Evolutionary conservation across 23 tunicate genomes (phyloP).

Genomic region (Clavelina lepadiformis): DNA sequence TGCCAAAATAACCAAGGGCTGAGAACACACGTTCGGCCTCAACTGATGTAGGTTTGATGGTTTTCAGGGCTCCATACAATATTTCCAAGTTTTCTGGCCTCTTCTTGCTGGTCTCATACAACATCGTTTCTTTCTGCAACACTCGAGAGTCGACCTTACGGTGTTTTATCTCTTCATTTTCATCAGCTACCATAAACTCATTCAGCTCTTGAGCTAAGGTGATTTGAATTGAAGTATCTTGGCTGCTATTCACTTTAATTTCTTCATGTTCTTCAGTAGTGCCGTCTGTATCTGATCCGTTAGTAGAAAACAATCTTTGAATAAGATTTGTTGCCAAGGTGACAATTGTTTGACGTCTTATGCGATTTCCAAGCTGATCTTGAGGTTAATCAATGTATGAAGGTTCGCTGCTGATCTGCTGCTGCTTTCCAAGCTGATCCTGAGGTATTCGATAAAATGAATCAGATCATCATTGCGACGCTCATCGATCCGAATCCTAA

Average conservation of each 20-base stretch:
- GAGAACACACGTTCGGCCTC: slow-evolving; percentile 17
- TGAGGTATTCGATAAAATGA: slow-evolving; percentile 6
- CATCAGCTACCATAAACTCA: slow-evolving; percentile 17
- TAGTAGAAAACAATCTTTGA: slow-evolving; percentile 15
- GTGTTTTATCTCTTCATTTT: slow-evolving; percentile 12
- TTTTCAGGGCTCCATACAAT: slow-evolving; percentile 22
- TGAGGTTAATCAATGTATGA: slow-evolving; percentile 28
- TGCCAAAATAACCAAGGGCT: slow-evolving; percentile 15
- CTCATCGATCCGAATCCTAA: slow-evolving; percentile 13
- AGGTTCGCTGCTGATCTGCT: not conserved
- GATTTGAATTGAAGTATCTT: slow-evolving; percentile 11
- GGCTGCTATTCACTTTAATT: slow-evolving; percentile 8
- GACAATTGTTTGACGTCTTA: slow-evolving; percentile 15
- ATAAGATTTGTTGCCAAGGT: slow-evolving; percentile 11
- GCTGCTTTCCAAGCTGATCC: not conserved
- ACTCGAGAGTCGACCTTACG: slow-evolving; percentile 21
- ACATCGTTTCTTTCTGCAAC: slow-evolving; percentile 21
- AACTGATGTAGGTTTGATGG: slow-evolving; percentile 23
- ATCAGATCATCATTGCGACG: not conserved
- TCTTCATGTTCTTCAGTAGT: slow-evolving; percentile 2
- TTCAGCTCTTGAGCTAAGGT: slow-evolving; percentile 25
- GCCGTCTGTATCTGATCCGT: slow-evolving; percentile 13
- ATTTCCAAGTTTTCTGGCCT: slow-evolving; percentile 18
- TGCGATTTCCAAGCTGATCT: slow-evolving; percentile 18
- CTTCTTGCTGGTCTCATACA: slow-evolving; percentile 16